Evolutionary conservation across 2,888 invertebrate genomes (phyloP).

Genomic region (Amphipyra berbera): DNA sequence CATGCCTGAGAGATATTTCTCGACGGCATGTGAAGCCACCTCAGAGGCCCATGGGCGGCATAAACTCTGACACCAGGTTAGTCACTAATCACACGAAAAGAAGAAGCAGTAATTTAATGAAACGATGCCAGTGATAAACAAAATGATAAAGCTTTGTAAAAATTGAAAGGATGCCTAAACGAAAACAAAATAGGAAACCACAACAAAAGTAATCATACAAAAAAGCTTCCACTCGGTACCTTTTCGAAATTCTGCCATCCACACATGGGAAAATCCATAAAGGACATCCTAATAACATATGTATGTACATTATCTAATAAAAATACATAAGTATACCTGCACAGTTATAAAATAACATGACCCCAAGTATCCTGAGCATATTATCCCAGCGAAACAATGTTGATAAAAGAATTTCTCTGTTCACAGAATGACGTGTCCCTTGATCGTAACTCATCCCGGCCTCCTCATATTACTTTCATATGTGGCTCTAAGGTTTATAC

Average conservation of each 20-base stretch:
- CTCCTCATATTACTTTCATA: slow-evolving; percentile 75
- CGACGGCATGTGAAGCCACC: no score
- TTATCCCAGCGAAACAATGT: slow-evolving; percentile 73
- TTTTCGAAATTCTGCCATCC: slow-evolving; percentile 4
- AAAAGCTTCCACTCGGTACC: not conserved
- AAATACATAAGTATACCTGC: slow-evolving; percentile 37
- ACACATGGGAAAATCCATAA: slow-evolving; percentile 1
- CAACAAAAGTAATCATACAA: not conserved
- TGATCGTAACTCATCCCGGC: slow-evolving; percentile 76
- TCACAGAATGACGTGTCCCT: slow-evolving; percentile 74
- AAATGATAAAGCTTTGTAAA: no score
- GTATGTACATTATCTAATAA: slow-evolving; percentile 14
- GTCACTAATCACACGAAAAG: no score
- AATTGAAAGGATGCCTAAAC: no score
- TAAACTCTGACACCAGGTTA: no score
- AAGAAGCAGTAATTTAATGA: no score
- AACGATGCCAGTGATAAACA: no score
- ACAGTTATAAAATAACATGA: slow-evolving; percentile 63
- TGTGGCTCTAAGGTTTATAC: slow-evolving; percentile 67
- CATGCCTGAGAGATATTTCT: no score
- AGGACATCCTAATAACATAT: slow-evolving; percentile 10
- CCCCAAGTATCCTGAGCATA: slow-evolving; percentile 60
- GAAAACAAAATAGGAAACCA: not conserved
- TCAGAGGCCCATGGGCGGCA: no score
- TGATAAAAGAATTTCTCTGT: slow-evolving; percentile 78